These are phyloP conservation scores for Synergus itoensis DNA, from an alignment of 2,888 invertebrate species.

Conservation along the genomic window DNA sequence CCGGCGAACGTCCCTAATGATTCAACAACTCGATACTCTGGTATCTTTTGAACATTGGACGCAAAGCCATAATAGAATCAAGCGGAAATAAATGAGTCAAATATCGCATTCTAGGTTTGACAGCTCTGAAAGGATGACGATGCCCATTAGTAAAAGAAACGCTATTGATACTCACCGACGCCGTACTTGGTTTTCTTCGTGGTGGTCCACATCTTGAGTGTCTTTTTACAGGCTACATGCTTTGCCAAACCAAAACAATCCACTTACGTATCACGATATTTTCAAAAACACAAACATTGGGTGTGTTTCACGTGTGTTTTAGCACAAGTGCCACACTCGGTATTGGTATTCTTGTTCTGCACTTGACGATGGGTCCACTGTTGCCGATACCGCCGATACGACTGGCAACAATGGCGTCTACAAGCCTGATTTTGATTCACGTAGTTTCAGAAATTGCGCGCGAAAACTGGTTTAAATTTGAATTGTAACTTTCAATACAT, in stretches of 20 bases:
- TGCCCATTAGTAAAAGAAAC: conserved; percentile 48
- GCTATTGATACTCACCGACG: conserved; percentile 82
- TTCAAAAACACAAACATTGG: conserved; percentile 75
- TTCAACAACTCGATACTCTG: not conserved
- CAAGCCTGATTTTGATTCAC: not conserved
- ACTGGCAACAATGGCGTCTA: conserved; percentile 25
- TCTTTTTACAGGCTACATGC: conserved; percentile 63
- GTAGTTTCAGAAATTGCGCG: not conserved
- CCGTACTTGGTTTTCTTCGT: conserved; percentile 87
- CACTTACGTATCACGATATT: conserved; percentile 64
- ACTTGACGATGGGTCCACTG: conserved; percentile 29
- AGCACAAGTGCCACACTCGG: conserved; percentile 64
- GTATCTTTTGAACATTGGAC: not conserved
- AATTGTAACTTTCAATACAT: no score
- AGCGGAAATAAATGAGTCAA: conserved; percentile 41
- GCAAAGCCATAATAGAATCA: conserved; percentile 15
- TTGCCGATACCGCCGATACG: conserved; percentile 43
- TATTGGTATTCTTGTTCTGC: not conserved
- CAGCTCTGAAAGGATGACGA: conserved; percentile 58
- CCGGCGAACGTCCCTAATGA: conserved; percentile 6
- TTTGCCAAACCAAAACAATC: conserved; percentile 55
- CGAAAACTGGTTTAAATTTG: not conserved
- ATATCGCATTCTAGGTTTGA: conserved; percentile 54
- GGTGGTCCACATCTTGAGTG: conserved; percentile 84
- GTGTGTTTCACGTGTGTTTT: conserved; percentile 67